Percentiles rank a stretch among this genome's conserved stretches.
Evolutionary conservation across 1,140 invertebrate genomes (phyloP).

Genomic region (Drosophila funebris): DNA sequence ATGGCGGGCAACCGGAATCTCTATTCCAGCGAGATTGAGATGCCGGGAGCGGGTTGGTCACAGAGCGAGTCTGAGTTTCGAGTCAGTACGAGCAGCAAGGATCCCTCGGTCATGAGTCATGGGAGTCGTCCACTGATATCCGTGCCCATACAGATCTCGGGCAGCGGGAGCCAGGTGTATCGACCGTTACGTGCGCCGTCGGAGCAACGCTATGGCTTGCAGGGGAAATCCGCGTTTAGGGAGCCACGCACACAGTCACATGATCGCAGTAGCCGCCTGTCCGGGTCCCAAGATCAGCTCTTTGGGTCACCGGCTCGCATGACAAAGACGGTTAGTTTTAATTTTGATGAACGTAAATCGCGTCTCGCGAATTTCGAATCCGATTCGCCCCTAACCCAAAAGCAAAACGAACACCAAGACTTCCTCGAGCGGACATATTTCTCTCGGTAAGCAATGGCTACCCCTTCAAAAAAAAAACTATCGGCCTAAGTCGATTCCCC

Average conservation of each 20-base stretch:
- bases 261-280: slow-evolving; percentile 61
- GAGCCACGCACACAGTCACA: slow-evolving; percentile 76
- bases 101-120: slow-evolving; percentile 48
- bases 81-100: slow-evolving; percentile 36
- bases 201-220: slow-evolving; percentile 58
- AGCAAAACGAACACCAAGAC: slow-evolving; percentile 77
- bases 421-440: slow-evolving; percentile 82
- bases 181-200: slow-evolving; percentile 63
- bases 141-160: slow-evolving; percentile 66
- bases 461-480: slow-evolving; percentile 42
- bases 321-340: slow-evolving; percentile 84
- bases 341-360: slow-evolving; percentile 82
- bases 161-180: slow-evolving; percentile 51
- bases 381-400: slow-evolving; percentile 72
- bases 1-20: slow-evolving; percentile 72
- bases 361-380: slow-evolving; percentile 75
- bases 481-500: slow-evolving; percentile 22
- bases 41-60: slow-evolving; percentile 36
- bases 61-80: slow-evolving; percentile 45
- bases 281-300: slow-evolving; percentile 70
- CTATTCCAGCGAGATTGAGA: slow-evolving; percentile 72
- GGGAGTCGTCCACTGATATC: slow-evolving; percentile 72
- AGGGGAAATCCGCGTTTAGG: slow-evolving; percentile 57
- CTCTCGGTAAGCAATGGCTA: slow-evolving; percentile 78
- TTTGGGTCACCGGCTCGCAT: slow-evolving; percentile 64